These are phyloP conservation scores for Drosophila asahinai DNA, from an alignment of 1,140 invertebrate species.

Conservation along the genomic window DNA sequence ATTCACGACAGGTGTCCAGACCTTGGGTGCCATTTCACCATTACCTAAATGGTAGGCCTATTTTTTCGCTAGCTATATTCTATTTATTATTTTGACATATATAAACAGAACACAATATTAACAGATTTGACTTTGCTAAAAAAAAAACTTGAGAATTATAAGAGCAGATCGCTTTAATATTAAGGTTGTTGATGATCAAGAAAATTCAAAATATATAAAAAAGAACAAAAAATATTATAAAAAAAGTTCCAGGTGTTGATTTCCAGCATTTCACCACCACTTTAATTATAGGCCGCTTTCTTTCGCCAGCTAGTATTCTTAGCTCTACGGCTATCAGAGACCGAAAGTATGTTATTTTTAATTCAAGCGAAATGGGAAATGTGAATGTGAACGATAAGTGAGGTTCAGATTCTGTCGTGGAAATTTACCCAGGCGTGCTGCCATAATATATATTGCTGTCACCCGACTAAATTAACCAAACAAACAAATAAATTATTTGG, in stretches of 20 bases:
- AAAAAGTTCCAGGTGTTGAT: slow-evolving; percentile 1
- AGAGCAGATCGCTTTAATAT: too few species aligned
- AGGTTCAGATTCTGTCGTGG: slow-evolving; percentile 59
- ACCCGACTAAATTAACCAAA: slow-evolving; percentile 45
- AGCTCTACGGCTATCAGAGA: slow-evolving; percentile 28
- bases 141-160: neutral
- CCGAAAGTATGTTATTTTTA: slow-evolving; percentile 33
- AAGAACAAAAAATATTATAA: neutral
- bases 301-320: slow-evolving; percentile 29
- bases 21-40: slow-evolving; percentile 9
- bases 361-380: slow-evolving; percentile 20
- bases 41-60: neutral
- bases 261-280: slow-evolving; percentile 18
- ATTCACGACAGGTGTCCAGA: slow-evolving; percentile 27
- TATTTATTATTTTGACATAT: too few species aligned
- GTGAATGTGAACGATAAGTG: slow-evolving; percentile 55
- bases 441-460: slow-evolving; percentile 44
- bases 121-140: too few species aligned
- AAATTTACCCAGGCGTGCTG: slow-evolving; percentile 68
- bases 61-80: neutral
- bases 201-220: neutral
- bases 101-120: too few species aligned
- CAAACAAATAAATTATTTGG: slow-evolving; percentile 59
- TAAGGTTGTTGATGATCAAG: neutral
- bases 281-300: neutral